Evolutionary conservation across 2,797 vertebrate genomes (phyloP).

Genomic region (Synaphobranchus kaupii): DNA sequence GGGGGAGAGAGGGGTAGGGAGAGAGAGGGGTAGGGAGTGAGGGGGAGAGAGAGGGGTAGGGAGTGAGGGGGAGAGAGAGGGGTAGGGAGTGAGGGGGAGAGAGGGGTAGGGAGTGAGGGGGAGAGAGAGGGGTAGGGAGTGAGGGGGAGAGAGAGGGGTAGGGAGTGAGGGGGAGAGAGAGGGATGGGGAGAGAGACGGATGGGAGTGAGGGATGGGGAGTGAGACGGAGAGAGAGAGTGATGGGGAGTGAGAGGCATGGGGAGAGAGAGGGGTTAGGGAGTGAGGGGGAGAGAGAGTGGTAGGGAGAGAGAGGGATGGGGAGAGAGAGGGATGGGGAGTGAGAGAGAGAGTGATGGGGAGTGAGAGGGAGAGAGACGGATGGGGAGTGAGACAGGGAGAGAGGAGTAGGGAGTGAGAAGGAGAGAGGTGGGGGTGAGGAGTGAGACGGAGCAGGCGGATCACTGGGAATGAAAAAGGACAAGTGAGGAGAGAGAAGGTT

Average conservation of each 20-base stretch:
- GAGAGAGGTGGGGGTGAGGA: background rate
- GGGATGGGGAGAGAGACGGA: background rate
- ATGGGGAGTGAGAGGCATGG: too few relatives aligned
- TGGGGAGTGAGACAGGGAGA: too few relatives aligned
- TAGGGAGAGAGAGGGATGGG: background rate
- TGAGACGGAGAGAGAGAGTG: background rate
- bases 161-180: background rate
- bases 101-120: background rate
- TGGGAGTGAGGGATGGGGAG: background rate
- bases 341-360: too few relatives aligned
- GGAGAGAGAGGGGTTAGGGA: too few relatives aligned
- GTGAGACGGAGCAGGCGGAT: background rate
- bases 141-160: background rate
- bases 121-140: background rate
- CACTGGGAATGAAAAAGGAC: background rate
- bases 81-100: background rate
- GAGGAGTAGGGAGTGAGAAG: background rate
- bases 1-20: slow-evolving; percentile 12
- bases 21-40: background rate
- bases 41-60: background rate
- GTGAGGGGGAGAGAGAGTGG: too few relatives aligned
- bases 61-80: background rate
- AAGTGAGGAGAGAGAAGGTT: background rate
- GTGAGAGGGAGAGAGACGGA: background rate
- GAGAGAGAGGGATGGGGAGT: background rate